Evolutionary conservation across 2,888 invertebrate genomes (phyloP).

Genomic region (Phaonia tiefii): DNA sequence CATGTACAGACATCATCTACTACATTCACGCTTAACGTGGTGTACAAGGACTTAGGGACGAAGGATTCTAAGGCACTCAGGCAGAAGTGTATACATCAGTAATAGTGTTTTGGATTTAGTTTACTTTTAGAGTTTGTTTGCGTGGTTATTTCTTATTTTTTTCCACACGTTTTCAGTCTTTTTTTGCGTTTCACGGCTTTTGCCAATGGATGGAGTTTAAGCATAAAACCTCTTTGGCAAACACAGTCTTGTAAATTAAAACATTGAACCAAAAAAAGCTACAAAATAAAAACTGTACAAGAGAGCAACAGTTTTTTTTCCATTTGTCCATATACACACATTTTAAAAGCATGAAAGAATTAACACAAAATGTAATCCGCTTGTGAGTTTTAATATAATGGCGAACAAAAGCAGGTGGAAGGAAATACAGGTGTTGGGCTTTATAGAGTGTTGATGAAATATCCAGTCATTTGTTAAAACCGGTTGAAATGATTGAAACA

Average conservation of each 20-base stretch:
- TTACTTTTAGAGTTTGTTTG: slow-evolving; percentile 34
- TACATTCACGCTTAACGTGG: not conserved
- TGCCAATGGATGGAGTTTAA: slow-evolving; percentile 49
- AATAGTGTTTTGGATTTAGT: slow-evolving; percentile 63
- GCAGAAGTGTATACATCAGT: slow-evolving; percentile 66
- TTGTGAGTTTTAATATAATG: slow-evolving; percentile 67
- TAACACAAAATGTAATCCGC: slow-evolving; percentile 79
- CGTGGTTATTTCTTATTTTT: slow-evolving; percentile 28
- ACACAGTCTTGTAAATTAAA: slow-evolving; percentile 66
- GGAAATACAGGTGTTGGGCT: not conserved
- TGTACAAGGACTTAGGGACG: slow-evolving; percentile 31
- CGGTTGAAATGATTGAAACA: too few species aligned
- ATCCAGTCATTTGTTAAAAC: too few species aligned
- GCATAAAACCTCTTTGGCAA: slow-evolving; percentile 64
- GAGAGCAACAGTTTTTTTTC: slow-evolving; percentile 67
- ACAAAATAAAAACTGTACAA: slow-evolving; percentile 52
- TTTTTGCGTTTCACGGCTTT: not conserved
- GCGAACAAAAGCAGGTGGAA: not conserved
- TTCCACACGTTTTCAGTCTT: slow-evolving; percentile 50
- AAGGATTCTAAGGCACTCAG: slow-evolving; percentile 59
- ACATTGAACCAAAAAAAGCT: slow-evolving; percentile 50
- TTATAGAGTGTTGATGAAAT: too few species aligned
- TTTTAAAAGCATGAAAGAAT: slow-evolving; percentile 70
- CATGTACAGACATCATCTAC: not conserved
- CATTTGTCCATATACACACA: slow-evolving; percentile 22